Base-by-base conservation (phyloP, 1,140 invertebrate genomes). In the Phthorimaea operculella region DNA sequence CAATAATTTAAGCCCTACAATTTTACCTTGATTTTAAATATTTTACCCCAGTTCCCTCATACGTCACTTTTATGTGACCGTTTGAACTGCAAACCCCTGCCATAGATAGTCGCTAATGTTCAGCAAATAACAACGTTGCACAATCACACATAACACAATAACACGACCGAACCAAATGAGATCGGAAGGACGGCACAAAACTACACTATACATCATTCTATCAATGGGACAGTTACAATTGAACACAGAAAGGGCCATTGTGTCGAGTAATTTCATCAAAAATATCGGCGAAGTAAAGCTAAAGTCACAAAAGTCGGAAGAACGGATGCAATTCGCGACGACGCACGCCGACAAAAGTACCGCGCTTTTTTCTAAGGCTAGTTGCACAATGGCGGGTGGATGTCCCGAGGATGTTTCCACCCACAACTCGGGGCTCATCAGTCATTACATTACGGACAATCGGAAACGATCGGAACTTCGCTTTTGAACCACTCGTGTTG, bases 211-310 rank as follows among this genome's bases (percentile, higher is more conserved):
- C 70, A 82, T 85, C 79, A 85, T 68, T 76, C 68, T 64, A 54
- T 81, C 76, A 84, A 84, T 81, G 71, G 81, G 70, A 56, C 54
- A 70, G 72, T 68, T 78, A 82, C 78, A 83, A 83, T 80, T 69
- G 72, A 66, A 76, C 75, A 81, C 82, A 83, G 74, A 74, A 77
- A 68, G 68, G 72, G 72, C 70, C 64, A 76, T 84, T 83, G 76
- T 83, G 60, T 76, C 75, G 66, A 9, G 78, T 85, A 82, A 85
- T 85, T 77, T 83, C 72, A 85, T 83, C 79, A 85, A 85, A 84
- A 81, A 83, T 74, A 79, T 80, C 68, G 72, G 69, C 74, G 66
- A 51, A 63, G 58, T 81, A 84, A 82, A 36, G 77, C 59, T 57
- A 47, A 58, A 64, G 72, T 74, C 73, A 80, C 77, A 81, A 82